Conservation (phyloP, 1,140 invertebrate species). For the Nixonia krombeini region DNA sequence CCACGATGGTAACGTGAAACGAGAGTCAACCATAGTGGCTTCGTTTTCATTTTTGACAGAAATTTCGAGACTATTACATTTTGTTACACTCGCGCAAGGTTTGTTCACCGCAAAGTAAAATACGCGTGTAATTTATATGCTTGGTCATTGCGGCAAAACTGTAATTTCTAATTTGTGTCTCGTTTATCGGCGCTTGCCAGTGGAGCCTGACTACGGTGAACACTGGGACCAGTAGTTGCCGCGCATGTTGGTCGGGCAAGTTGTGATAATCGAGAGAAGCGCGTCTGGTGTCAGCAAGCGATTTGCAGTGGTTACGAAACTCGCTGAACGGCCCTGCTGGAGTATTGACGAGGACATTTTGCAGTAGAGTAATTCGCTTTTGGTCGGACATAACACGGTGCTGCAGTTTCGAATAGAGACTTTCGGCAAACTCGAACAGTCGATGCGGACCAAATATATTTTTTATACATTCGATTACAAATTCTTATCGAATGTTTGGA, state of each 20-base stretch:
- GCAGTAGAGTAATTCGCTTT: conserved; percentile 26
- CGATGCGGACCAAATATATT: too few relatives aligned
- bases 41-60: neutral
- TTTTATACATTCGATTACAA: too few relatives aligned
- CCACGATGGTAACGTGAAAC: too few relatives aligned
- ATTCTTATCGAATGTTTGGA: too few relatives aligned
- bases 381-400: conserved; percentile 24
- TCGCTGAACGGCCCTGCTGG: conserved; percentile 20
- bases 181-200: conserved; percentile 15
- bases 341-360: conserved; percentile 5
- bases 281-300: conserved; percentile 22
- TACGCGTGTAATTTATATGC: conserved; percentile 20
- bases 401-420: too few relatives aligned
- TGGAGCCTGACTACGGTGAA: neutral
- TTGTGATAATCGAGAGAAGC: conserved; percentile 27
- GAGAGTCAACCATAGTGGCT: too few relatives aligned
- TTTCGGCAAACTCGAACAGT: too few relatives aligned
- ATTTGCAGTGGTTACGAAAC: conserved; percentile 30
- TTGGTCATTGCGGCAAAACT: conserved; percentile 24
- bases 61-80: neutral
- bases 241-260: conserved; percentile 10
- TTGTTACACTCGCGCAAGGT: too few relatives aligned
- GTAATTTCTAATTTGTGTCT: conserved; percentile 29
- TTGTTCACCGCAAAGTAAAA: conserved; percentile 7
- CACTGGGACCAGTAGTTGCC: conserved; percentile 12